Evolutionary conservation across 2,113 vertebrate species (phyloP).

Genomic region (Ctenodactylus gundi): DNA sequence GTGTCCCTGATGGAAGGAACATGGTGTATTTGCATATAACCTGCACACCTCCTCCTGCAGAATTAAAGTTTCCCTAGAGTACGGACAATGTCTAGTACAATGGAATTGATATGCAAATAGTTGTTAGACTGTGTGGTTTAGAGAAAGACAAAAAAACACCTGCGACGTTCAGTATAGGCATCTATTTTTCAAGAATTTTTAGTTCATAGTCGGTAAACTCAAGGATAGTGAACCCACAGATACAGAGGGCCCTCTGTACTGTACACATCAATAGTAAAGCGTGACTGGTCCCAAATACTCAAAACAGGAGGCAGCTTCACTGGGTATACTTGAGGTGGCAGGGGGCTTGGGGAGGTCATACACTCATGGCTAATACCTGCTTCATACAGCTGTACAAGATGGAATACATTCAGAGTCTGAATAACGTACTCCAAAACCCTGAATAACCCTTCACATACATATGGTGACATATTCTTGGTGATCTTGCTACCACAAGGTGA

Average conservation of each 20-base stretch:
- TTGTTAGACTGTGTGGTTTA: not conserved
- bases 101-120: not conserved
- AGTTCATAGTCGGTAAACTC: not conserved
- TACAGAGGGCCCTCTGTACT: not conserved
- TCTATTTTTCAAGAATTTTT: not conserved
- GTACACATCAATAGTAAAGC: not conserved
- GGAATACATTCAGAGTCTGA: too few species aligned
- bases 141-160: not conserved
- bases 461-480: too few species aligned
- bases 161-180: not conserved
- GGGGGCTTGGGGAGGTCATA: too few species aligned
- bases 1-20: not conserved
- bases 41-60: not conserved
- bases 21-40: not conserved
- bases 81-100: not conserved
- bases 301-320: not conserved
- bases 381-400: not conserved
- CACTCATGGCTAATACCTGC: not conserved
- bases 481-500: not conserved
- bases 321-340: fast-evolving
- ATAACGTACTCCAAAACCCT: not conserved
- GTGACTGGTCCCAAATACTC: not conserved
- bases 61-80: not conserved
- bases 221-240: not conserved
- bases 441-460: not conserved